Conservation (phyloP, 2,888 invertebrate species). For the Brachyptera putata region DNA sequence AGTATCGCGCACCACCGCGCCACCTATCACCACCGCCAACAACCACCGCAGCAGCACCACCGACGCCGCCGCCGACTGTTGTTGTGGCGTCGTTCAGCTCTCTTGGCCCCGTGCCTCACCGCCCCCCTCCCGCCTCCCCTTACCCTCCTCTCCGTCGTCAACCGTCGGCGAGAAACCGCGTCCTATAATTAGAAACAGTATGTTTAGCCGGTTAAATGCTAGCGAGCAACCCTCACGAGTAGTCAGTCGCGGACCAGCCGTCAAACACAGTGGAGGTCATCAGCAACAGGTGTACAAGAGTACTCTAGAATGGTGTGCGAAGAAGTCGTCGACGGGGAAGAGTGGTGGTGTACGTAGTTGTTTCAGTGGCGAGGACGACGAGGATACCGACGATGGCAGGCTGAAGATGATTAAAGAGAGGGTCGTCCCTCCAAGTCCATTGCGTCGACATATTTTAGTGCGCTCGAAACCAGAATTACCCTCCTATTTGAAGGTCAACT, state of each 20-base stretch:
- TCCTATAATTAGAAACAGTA: constrained; percentile 37
- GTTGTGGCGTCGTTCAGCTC: constrained; percentile 36
- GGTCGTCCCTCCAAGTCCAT: constrained; percentile 47
- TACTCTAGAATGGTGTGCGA: constrained; percentile 30
- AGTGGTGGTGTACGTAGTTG: constrained; percentile 50
- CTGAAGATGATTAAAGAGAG: constrained; percentile 33
- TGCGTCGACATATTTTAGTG: constrained; percentile 44
- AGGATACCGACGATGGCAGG: constrained; percentile 52
- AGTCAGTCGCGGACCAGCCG: not conserved
- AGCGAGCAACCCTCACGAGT: constrained; percentile 23
- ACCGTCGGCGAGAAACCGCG: constrained; percentile 13
- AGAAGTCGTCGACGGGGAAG: constrained; percentile 42
- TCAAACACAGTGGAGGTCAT: too few relatives aligned
- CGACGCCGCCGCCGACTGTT: constrained; percentile 32
- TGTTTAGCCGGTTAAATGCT: constrained; percentile 32
- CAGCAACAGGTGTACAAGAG: constrained; percentile 32
- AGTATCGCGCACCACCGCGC: too few relatives aligned
- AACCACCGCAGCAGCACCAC: not conserved
- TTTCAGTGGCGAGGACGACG: constrained; percentile 40
- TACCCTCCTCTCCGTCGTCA: constrained; percentile 30
- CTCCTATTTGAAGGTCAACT: constrained; percentile 30
- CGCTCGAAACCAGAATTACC: constrained; percentile 40
- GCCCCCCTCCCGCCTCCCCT: constrained; percentile 32
- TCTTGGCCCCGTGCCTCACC: constrained; percentile 29
- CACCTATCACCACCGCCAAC: not conserved